phyloP scores from a whole-genome alignment of 2,113 vertebrate genomes.

The Micronisus gabar region DNA sequence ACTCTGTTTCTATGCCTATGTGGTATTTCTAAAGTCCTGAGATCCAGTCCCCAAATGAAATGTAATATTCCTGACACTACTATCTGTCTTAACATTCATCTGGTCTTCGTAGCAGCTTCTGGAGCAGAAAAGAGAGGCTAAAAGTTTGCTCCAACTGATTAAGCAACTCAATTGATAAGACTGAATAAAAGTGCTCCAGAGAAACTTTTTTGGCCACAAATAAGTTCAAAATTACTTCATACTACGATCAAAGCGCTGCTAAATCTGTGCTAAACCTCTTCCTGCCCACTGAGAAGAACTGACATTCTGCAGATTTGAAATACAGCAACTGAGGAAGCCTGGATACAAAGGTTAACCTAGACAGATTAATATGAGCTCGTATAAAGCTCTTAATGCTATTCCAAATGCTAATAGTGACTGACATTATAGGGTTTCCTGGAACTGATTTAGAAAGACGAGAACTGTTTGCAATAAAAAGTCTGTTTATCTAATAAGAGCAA shows the following conservation, averaged over 20 bases:
- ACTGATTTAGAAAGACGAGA: conserved; percentile 42
- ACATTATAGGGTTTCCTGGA: conserved; percentile 46
- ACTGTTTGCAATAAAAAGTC: background rate
- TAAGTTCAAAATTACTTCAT: background rate
- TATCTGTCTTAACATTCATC: background rate
- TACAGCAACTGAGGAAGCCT: conserved; percentile 15
- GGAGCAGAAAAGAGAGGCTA: background rate
- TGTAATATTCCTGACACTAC: background rate
- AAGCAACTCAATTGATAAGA: background rate
- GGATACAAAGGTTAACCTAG: conserved; percentile 40
- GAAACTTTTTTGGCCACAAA: background rate
- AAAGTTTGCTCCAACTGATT: background rate
- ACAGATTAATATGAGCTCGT: conserved; percentile 46
- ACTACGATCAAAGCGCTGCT: background rate
- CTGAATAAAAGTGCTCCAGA: background rate
- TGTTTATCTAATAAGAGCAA: conserved; percentile 37
- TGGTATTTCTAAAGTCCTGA: background rate
- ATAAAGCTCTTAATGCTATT: conserved; percentile 57
- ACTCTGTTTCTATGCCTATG: background rate
- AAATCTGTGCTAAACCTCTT: conserved; percentile 20
- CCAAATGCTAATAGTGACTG: conserved; percentile 44
- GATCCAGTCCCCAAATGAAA: background rate
- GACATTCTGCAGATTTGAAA: conserved; percentile 15
- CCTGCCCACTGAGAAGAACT: conserved; percentile 10
- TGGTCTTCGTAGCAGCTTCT: background rate